phyloP scores from a whole-genome alignment of 2,888 invertebrate genomes.

The Scaptomyza tumidula region DNA sequence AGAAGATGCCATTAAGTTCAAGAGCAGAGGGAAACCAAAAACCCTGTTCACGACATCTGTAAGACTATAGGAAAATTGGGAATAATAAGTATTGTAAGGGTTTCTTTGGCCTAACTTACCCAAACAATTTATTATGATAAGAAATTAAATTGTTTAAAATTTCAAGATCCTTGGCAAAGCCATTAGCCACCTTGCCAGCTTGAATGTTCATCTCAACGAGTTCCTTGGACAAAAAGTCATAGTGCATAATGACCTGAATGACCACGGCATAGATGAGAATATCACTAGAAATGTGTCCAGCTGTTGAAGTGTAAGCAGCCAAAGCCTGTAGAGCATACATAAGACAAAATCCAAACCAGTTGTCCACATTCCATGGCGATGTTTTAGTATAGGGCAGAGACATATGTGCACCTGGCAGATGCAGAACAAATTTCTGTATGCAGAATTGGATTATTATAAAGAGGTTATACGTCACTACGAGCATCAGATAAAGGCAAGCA shows the following conservation, averaged over 20 bases:
- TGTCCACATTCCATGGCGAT: constrained; percentile 69
- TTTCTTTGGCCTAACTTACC: constrained; percentile 24
- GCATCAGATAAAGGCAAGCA: constrained; percentile 66
- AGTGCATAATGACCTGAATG: constrained; percentile 82
- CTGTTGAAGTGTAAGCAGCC: constrained; percentile 71
- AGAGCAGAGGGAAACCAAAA: constrained; percentile 77
- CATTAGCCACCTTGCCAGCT: neutral
- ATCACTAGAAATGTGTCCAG: constrained; percentile 75
- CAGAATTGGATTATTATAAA: constrained; percentile 54
- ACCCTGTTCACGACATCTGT: constrained; percentile 71
- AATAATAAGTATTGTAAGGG: neutral
- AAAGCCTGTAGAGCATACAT: constrained; percentile 61
- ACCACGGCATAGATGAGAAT: constrained; percentile 73
- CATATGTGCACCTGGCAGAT: constrained; percentile 42
- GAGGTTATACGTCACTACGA: constrained; percentile 76
- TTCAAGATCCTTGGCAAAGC: constrained; percentile 24
- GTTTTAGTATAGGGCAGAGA: constrained; percentile 64
- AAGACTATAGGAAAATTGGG: constrained; percentile 40
- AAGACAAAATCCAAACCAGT: constrained; percentile 53
- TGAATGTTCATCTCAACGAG: constrained; percentile 38
- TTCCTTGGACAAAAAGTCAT: constrained; percentile 61
- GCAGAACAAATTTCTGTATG: constrained; percentile 36
- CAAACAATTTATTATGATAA: constrained; percentile 51
- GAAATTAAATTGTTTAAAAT: constrained; percentile 31
- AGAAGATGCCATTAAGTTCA: constrained; percentile 78